Conservation (phyloP, 2,113 vertebrate species). For the Tiliqua scincoides region DNA sequence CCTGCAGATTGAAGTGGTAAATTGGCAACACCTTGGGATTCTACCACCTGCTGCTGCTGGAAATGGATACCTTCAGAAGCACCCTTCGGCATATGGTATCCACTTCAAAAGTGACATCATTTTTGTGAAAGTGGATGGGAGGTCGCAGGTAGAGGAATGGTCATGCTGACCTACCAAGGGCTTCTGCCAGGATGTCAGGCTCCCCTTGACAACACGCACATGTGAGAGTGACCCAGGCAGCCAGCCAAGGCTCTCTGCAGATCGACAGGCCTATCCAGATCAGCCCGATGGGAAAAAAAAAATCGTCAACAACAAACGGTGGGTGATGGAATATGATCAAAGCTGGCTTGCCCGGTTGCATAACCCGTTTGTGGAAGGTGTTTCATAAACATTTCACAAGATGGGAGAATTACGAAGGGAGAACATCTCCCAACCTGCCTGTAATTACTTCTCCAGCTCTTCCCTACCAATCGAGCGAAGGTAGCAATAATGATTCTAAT, state of each 20-base stretch:
- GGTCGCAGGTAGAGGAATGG: not conserved
- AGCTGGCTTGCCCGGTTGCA: slow-evolving; percentile 77
- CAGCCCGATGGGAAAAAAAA: slow-evolving; percentile 49
- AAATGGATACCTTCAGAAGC: not conserved
- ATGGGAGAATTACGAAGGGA: slow-evolving; percentile 78
- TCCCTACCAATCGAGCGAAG: slow-evolving; percentile 75
- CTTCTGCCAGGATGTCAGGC: not conserved
- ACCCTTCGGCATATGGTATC: too few relatives aligned
- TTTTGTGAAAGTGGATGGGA: not conserved
- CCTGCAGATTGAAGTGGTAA: too few relatives aligned
- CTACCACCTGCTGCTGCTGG: not conserved
- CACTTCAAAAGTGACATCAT: not conserved
- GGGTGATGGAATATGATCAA: slow-evolving; percentile 79
- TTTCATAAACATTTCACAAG: slow-evolving; percentile 89
- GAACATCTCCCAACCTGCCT: slow-evolving; percentile 85
- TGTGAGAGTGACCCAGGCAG: not conserved
- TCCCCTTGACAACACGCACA: not conserved
- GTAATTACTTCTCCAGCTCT: slow-evolving; percentile 80
- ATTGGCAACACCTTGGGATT: too few relatives aligned
- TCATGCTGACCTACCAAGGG: not conserved
- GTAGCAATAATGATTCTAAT: slow-evolving; percentile 21
- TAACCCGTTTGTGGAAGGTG: slow-evolving; percentile 83
- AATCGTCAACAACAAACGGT: slow-evolving; percentile 74
- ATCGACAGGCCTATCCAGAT: slow-evolving; percentile 53
- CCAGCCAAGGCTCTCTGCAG: too few relatives aligned